A percentile compares a stretch with the other conserved stretches of the same genome.
These are phyloP conservation scores for Patella depressa DNA, from an alignment of 2,888 invertebrate species.

Conservation along the genomic window DNA sequence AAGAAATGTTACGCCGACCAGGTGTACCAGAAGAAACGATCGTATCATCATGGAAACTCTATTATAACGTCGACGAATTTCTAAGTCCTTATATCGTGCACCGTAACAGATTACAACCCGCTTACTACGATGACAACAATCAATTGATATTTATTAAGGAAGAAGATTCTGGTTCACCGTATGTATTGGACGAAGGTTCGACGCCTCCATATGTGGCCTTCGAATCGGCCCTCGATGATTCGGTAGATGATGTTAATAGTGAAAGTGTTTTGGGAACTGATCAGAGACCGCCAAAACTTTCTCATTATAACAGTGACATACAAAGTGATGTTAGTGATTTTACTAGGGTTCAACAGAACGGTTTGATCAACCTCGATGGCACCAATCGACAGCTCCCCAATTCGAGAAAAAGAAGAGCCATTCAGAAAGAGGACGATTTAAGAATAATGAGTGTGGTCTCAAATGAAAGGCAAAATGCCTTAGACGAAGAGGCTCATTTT, in stretches of 20 bases:
- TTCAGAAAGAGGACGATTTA: not conserved
- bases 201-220: not conserved
- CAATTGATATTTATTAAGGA: not conserved
- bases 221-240: not conserved
- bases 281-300: not conserved
- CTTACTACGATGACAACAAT: not conserved
- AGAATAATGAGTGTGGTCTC: not conserved
- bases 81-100: not conserved
- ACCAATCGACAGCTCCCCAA: not conserved
- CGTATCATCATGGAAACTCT: not conserved
- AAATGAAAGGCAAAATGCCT: not conserved
- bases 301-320: slow-evolving; percentile 7
- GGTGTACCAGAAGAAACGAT: not conserved
- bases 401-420: not conserved
- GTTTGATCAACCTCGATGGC: not conserved
- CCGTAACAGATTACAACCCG: not conserved
- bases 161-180: not conserved
- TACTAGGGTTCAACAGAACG: no score
- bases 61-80: not conserved
- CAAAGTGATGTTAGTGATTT: not conserved
- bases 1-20: not conserved
- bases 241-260: not conserved
- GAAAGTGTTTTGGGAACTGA: not conserved
- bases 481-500: slow-evolving; percentile 8
- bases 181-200: slow-evolving; percentile 2